These are phyloP conservation scores for Ciconia maguari DNA, from an alignment of 2,113 vertebrate genomes.

Conservation along the genomic window DNA sequence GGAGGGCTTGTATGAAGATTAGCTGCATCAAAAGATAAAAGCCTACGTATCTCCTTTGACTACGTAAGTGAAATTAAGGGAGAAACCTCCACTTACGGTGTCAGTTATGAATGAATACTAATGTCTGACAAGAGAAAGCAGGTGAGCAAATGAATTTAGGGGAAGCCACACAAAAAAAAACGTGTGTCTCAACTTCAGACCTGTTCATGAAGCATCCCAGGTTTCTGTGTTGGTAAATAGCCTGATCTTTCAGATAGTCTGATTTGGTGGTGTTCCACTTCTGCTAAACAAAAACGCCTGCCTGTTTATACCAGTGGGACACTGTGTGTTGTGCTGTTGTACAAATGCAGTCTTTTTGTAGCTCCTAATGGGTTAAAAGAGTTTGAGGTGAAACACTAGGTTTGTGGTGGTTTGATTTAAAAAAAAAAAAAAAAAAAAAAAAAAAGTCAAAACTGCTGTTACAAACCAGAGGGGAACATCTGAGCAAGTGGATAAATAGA, in stretches of 20 bases:
- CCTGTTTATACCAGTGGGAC: fast-evolving
- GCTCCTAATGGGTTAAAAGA: not conserved
- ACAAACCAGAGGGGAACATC: not conserved
- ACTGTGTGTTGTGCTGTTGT: not conserved
- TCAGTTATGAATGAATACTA: not conserved
- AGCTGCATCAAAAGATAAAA: not conserved
- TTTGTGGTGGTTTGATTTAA: not conserved
- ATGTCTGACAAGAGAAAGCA: not conserved
- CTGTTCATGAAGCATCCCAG: fast-evolving
- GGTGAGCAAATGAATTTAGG: not conserved
- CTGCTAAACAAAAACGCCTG: not conserved
- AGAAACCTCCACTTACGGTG: fast-evolving
- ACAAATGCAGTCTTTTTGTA: not conserved
- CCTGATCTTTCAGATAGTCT: not conserved
- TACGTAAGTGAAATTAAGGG: fast-evolving
- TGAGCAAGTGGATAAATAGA: not conserved
- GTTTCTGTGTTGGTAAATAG: not conserved
- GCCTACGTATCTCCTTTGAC: fast-evolving
- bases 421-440: not conserved
- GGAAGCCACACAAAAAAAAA: not conserved
- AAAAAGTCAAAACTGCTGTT: not conserved
- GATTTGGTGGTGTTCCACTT: not conserved
- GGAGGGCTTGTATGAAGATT: not conserved
- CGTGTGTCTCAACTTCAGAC: not conserved
- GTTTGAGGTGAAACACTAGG: not conserved